These are phyloP conservation scores for Eurypyga helias DNA, from an alignment of 2,113 vertebrate genomes.

Conservation along the genomic window DNA sequence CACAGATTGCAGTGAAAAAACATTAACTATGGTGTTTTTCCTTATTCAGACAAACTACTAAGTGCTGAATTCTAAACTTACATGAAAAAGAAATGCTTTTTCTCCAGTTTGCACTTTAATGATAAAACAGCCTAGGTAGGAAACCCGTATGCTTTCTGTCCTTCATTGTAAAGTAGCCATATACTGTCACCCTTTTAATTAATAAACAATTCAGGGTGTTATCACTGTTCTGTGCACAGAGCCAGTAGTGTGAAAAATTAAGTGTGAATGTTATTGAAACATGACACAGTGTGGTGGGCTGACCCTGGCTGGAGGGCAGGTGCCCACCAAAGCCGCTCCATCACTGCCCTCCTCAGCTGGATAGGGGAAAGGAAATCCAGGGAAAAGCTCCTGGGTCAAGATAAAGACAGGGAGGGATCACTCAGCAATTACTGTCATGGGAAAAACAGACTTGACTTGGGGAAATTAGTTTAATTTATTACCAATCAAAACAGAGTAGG, in stretches of 20 bases:
- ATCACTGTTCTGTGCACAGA: not conserved
- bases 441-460: too few species aligned
- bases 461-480: too few species aligned
- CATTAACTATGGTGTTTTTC: not conserved
- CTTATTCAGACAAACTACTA: not conserved
- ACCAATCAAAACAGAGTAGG: too few species aligned
- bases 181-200: not conserved
- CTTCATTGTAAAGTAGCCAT: not conserved
- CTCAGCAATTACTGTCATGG: too few species aligned
- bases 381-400: too few species aligned
- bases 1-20: not conserved
- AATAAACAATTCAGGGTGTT: not conserved
- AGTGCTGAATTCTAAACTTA: not conserved
- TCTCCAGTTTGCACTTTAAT: not conserved
- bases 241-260: not conserved
- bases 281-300: too few species aligned
- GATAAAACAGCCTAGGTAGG: not conserved
- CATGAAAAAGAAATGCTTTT: not conserved
- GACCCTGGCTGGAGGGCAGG: too few species aligned
- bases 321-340: too few species aligned
- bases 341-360: too few species aligned
- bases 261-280: rapidly evolving
- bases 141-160: not conserved
- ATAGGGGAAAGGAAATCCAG: too few species aligned
- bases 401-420: too few species aligned